Evolutionary conservation across 2,888 invertebrate genomes (phyloP).

Genomic region (Yponomeuta cagnagella): DNA sequence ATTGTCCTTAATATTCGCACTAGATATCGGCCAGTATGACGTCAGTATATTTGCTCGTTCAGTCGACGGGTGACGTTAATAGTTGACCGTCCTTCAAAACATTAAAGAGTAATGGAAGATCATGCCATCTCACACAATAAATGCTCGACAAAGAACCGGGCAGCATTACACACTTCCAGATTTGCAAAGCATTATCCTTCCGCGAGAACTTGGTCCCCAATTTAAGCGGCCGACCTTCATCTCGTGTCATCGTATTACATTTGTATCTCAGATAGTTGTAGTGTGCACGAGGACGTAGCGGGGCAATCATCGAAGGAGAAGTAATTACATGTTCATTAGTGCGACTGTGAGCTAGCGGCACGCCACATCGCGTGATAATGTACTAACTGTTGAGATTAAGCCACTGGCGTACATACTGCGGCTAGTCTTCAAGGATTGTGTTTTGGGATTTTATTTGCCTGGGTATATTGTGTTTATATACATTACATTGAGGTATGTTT

Average conservation of each 20-base stretch:
- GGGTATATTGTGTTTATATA: too few species aligned
- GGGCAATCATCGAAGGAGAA: slow-evolving; percentile 45
- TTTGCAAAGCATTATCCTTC: not conserved
- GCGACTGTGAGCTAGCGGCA: slow-evolving; percentile 44
- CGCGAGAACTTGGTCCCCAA: not conserved
- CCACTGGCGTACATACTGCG: not conserved
- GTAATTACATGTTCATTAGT: slow-evolving; percentile 68
- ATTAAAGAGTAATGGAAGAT: too few species aligned
- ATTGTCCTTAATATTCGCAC: too few species aligned
- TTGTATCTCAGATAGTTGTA: not conserved
- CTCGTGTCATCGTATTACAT: not conserved
- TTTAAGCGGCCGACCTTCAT: not conserved
- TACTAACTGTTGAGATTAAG: slow-evolving; percentile 13
- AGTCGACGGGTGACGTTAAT: too few species aligned
- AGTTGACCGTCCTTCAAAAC: too few species aligned
- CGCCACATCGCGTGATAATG: slow-evolving; percentile 59
- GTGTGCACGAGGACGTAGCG: slow-evolving; percentile 16
- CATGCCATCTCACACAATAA: too few species aligned
- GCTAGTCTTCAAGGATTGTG: not conserved
- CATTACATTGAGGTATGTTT: too few species aligned
- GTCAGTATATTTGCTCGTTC: too few species aligned
- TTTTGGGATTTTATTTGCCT: not conserved
- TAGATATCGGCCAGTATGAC: too few species aligned
- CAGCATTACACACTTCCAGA: too few species aligned
- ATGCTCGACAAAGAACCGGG: too few species aligned